Percentiles rank a stretch among this genome's conserved stretches.
These are phyloP conservation scores for Noturus placidus DNA, from an alignment of 2,113 vertebrate genomes.

Conservation along the genomic window DNA sequence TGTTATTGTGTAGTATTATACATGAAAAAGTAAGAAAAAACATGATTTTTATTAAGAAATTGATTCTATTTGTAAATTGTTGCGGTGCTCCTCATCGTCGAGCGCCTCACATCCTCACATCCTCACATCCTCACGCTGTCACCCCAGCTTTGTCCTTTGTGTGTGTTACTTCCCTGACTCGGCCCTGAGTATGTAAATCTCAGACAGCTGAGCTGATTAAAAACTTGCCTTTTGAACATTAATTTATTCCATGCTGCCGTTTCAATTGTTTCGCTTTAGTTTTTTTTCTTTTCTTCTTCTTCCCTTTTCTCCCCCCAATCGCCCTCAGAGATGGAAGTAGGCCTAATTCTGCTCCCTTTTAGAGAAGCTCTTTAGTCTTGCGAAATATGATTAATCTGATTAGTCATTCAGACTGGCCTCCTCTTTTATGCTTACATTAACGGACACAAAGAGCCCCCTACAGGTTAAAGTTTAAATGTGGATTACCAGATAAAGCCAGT, in stretches of 20 bases:
- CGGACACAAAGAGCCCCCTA: constrained; percentile 96
- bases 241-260: constrained; percentile 70
- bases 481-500: constrained; percentile 97
- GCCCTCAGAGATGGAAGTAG: constrained; percentile 71
- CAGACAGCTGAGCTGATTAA: constrained; percentile 72
- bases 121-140: neutral
- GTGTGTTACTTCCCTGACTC: constrained; percentile 60
- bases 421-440: constrained; percentile 96
- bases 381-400: constrained; percentile 98
- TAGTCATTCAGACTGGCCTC: constrained; percentile 85
- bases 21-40: neutral
- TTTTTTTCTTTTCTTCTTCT: constrained; percentile 45
- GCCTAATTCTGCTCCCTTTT: constrained; percentile 84
- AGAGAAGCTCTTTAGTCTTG: constrained; percentile 85
- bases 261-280: constrained; percentile 72
- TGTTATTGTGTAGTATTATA: neutral
- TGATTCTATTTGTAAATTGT: neutral
- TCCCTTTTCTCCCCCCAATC: constrained; percentile 5
- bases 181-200: constrained; percentile 61
- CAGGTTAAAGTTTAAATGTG: constrained; percentile 99
- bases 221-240: constrained; percentile 69
- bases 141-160: constrained; percentile 51
- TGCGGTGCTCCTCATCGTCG: neutral
- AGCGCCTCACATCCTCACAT: neutral
- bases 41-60: neutral